These are phyloP conservation scores for Pocillopora grandis DNA, from an alignment of 92 coral and sea anemone species.

Conservation along the genomic window DNA sequence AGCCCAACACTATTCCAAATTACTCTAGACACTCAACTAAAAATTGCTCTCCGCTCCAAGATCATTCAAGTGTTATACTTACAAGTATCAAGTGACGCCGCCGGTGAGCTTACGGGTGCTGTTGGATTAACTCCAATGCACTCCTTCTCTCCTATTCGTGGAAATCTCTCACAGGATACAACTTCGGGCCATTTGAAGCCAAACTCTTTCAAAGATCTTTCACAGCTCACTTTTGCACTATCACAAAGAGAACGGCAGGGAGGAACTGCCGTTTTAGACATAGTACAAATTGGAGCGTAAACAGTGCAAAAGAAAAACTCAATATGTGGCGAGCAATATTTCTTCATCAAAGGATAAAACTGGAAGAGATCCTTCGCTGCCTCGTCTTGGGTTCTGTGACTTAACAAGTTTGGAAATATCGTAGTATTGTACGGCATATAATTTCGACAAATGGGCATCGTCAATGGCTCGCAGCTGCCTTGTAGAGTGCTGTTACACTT, in stretches of 20 bases:
- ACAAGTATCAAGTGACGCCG: too few species aligned
- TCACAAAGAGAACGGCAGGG: conserved; percentile 87
- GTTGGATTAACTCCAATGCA: too few species aligned
- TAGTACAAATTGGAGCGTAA: conserved; percentile 80
- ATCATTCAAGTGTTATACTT: not conserved
- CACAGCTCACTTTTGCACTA: conserved; percentile 70
- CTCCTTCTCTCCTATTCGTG: too few species aligned
- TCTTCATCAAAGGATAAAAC: conserved; percentile 70
- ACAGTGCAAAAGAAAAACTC: conserved; percentile 81
- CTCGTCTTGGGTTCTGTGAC: not conserved
- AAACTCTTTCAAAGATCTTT: conserved; percentile 51
- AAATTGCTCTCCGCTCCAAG: too few species aligned
- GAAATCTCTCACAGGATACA: too few species aligned
- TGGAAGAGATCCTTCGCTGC: conserved; percentile 20
- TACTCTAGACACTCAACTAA: conserved; percentile 37
- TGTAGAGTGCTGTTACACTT: too few species aligned
- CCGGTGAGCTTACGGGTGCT: too few species aligned
- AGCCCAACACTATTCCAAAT: too few species aligned
- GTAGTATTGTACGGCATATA: conserved; percentile 78
- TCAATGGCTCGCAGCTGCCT: conserved; percentile 9
- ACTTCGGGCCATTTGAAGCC: conserved; percentile 50
- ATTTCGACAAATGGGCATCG: conserved; percentile 59
- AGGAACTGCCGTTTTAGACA: conserved; percentile 61
- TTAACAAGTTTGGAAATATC: conserved; percentile 38
- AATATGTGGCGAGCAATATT: conserved; percentile 75